Percentiles rank a stretch among this genome's conserved stretches.
These are phyloP conservation scores for Lapara coniferarum DNA, from an alignment of 2,888 invertebrate species.

Conservation along the genomic window DNA sequence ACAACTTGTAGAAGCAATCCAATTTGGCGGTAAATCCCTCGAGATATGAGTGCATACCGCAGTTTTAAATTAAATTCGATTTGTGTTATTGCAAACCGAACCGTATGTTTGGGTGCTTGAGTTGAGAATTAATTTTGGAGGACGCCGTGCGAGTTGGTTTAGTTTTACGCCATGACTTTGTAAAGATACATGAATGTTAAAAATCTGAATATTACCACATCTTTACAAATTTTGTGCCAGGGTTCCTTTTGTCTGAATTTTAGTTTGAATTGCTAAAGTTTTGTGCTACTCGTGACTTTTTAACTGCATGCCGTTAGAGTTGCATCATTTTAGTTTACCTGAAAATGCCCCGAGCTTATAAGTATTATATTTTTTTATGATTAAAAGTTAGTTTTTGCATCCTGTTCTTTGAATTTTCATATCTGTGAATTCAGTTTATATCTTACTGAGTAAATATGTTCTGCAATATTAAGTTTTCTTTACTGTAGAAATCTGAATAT, in stretches of 20 bases:
- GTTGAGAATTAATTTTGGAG: slow-evolving; percentile 34
- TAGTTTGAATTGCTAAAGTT: background rate
- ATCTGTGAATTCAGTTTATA: too few relatives aligned
- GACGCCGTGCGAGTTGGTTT: slow-evolving; percentile 1
- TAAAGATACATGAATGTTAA: slow-evolving; percentile 32
- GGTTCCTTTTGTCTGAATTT: background rate
- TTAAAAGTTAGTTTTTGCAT: too few relatives aligned
- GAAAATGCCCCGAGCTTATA: too few relatives aligned
- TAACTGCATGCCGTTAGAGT: background rate
- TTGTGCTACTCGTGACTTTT: background rate
- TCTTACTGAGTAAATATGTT: too few relatives aligned
- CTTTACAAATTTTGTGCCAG: slow-evolving; percentile 12
- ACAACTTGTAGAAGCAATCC: slow-evolving; percentile 73
- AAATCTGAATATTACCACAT: slow-evolving; percentile 19
- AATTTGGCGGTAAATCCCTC: slow-evolving; percentile 72
- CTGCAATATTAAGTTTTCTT: too few relatives aligned
- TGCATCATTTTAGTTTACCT: too few relatives aligned
- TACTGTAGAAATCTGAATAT: too few relatives aligned
- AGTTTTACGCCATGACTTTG: slow-evolving; percentile 32
- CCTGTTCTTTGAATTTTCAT: too few relatives aligned
- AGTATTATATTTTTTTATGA: too few relatives aligned
- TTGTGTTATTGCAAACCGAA: slow-evolving; percentile 46
- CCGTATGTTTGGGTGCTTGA: slow-evolving; percentile 40
- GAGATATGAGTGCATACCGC: slow-evolving; percentile 65
- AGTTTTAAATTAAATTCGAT: slow-evolving; percentile 70